phyloP scores from a whole-genome alignment of 2,113 vertebrate species.

The Ophthalmolycus amberensis region DNA sequence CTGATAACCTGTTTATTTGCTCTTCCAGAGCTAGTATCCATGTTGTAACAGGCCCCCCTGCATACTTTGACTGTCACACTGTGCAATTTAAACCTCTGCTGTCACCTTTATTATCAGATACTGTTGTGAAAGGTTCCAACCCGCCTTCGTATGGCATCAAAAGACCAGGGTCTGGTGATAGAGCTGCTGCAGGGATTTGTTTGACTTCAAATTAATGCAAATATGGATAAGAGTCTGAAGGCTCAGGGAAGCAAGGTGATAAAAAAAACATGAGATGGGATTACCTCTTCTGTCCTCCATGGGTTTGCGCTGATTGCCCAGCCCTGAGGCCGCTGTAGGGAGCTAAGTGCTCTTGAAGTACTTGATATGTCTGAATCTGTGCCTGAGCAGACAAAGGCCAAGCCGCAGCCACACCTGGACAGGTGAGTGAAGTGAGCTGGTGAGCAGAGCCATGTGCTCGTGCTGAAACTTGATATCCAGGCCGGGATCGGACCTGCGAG shows the following conservation, averaged over 20 bases:
- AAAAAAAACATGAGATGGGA: background rate
- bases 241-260: background rate
- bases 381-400: constrained; percentile 40
- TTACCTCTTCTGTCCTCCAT: constrained; percentile 13
- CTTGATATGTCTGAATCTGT: constrained; percentile 48
- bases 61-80: constrained; percentile 57
- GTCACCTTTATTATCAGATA: constrained; percentile 62
- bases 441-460: background rate
- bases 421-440: constrained; percentile 51
- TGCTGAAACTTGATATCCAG: constrained; percentile 5
- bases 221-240: background rate
- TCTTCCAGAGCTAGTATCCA: constrained; percentile 37
- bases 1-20: constrained; percentile 61
- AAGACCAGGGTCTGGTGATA: background rate
- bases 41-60: constrained; percentile 61
- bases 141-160: constrained; percentile 17
- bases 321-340: constrained; percentile 29
- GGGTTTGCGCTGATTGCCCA: constrained; percentile 32
- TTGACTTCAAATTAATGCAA: background rate
- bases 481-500: background rate
- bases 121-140: constrained; percentile 20
- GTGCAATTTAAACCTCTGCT: constrained; percentile 62
- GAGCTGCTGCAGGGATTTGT: constrained; percentile 13
- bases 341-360: constrained; percentile 55
- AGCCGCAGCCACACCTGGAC: constrained; percentile 60